Percentiles rank a stretch among this genome's conserved stretches.
Conservation (phyloP, 2,113 vertebrate genomes). For the Euleptes europaea region DNA sequence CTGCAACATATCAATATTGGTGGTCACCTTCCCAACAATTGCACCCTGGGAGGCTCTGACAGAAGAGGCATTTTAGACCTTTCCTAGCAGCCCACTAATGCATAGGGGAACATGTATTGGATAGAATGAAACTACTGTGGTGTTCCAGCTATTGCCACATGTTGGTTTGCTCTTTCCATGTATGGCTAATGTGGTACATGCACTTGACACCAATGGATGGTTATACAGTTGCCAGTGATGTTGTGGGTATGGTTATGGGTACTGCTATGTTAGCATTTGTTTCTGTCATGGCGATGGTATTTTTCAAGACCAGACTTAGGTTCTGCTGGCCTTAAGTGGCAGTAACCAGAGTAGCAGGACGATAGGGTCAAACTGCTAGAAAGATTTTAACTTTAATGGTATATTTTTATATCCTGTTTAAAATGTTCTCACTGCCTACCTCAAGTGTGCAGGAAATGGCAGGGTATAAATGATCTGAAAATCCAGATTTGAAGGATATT, state of each 20-base stretch:
- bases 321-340: not conserved
- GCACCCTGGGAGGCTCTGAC: no score
- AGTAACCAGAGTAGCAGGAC: not conserved
- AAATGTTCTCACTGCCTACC: not conserved
- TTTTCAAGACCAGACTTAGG: no score
- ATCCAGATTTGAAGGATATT: not conserved
- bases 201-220: not conserved
- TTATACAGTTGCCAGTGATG: not conserved
- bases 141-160: not conserved
- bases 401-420: slow-evolving; percentile 20
- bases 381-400: not conserved
- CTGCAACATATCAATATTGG: no score
- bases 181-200: not conserved
- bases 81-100: no score
- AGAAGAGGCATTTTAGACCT: no score
- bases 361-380: not conserved
- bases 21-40: no score
- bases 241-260: not conserved
- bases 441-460: not conserved
- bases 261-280: not conserved
- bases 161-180: not conserved
- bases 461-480: not conserved
- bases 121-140: not conserved
- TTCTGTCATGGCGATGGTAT: not conserved
- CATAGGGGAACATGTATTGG: no score